Conservation (phyloP, 2,797 vertebrate species). For the Chelonia mydas region DNA sequence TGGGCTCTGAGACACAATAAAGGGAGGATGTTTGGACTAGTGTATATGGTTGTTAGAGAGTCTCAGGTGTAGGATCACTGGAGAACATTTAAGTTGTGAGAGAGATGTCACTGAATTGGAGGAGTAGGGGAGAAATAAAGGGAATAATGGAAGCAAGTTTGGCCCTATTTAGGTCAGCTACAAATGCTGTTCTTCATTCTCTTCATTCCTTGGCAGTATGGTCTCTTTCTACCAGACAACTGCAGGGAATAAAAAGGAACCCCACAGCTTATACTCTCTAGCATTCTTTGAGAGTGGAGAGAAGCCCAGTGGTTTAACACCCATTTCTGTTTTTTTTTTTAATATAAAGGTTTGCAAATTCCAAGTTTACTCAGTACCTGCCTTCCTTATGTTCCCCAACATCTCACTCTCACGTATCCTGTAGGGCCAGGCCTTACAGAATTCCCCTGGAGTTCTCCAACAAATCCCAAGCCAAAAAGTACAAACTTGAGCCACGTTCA, state of each 20-base stretch:
- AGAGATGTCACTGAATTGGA: not conserved
- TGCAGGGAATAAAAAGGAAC: not conserved
- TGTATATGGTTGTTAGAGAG: not conserved
- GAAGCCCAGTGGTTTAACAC: not conserved
- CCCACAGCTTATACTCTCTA: not conserved
- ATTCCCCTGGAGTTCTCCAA: no score
- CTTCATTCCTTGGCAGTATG: not conserved
- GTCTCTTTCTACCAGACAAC: not conserved
- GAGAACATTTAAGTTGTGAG: not conserved
- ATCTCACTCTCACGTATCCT: no score
- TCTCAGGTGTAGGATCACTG: not conserved
- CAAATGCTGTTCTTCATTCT: not conserved
- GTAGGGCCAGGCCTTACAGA: no score
- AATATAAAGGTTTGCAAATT: not conserved
- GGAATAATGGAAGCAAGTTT: not conserved
- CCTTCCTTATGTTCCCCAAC: no score
- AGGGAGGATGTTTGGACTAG: not conserved
- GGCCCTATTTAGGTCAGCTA: not conserved
- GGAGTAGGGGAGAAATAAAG: not conserved
- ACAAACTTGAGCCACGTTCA: no score
- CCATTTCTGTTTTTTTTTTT: not conserved
- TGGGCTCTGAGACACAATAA: not conserved
- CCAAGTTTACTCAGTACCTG: no score
- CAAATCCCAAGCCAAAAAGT: no score
- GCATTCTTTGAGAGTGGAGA: not conserved